Conservation (phyloP, 2,888 invertebrate species). For the Lasioglossum zephyrum region DNA sequence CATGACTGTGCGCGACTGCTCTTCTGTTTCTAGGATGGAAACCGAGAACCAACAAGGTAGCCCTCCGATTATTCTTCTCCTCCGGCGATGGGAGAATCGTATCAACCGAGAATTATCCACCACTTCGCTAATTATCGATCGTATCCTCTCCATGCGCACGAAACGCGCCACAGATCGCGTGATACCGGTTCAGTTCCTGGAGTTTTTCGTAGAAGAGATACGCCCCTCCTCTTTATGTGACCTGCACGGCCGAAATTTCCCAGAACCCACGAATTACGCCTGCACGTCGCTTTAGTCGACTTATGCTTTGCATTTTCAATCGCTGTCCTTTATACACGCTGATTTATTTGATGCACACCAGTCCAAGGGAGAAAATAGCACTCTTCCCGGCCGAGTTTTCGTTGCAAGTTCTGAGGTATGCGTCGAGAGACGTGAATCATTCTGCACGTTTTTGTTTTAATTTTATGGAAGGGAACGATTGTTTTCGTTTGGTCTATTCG, state of each 20-base stretch:
- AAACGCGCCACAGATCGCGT: constrained; percentile 15
- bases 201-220: background rate
- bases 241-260: background rate
- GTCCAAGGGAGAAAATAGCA: background rate
- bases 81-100: constrained; percentile 6
- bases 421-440: background rate
- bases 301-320: constrained; percentile 45
- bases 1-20: constrained; percentile 24
- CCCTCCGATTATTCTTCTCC: background rate
- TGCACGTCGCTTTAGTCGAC: background rate
- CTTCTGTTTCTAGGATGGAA: background rate
- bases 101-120: background rate
- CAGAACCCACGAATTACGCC: constrained; percentile 16
- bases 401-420: background rate
- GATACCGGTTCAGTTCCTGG: constrained; percentile 3
- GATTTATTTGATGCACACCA: constrained; percentile 52
- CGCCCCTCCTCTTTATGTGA: background rate
- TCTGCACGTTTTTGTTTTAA: background rate
- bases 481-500: background rate
- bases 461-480: background rate
- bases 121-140: constrained; percentile 19
- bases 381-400: background rate
- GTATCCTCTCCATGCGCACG: constrained; percentile 12
- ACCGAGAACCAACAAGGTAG: background rate
- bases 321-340: constrained; percentile 1